Evolutionary conservation across 2,888 invertebrate genomes (phyloP).

Genomic region (Gryllus longicercus): DNA sequence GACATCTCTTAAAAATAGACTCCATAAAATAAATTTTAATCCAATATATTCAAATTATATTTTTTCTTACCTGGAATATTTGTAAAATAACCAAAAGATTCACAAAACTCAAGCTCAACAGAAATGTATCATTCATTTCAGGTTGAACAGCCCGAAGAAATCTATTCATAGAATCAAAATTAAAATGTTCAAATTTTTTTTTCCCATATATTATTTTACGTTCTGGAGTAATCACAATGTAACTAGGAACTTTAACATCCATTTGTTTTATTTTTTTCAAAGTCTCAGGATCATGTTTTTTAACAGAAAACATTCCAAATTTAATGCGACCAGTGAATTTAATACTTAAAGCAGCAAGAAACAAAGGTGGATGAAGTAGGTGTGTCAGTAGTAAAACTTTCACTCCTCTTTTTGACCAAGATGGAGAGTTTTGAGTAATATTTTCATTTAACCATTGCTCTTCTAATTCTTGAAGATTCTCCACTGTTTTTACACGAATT

Average conservation of each 20-base stretch:
- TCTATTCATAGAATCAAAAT: conserved; percentile 48
- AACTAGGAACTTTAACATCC: conserved; percentile 42
- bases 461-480: conserved; percentile 41
- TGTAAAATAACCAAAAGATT: conserved; percentile 50
- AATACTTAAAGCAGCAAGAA: conserved; percentile 52
- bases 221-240: conserved; percentile 49
- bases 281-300: conserved; percentile 39
- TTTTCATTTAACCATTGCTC: conserved; percentile 42
- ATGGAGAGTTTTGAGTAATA: conserved; percentile 33
- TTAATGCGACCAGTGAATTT: conserved; percentile 53
- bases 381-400: conserved; percentile 49
- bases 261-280: conserved; percentile 37
- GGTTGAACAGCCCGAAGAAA: conserved; percentile 50
- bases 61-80: conserved; percentile 44
- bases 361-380: conserved; percentile 49
- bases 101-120: conserved; percentile 47
- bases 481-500: conserved; percentile 45
- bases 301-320: conserved; percentile 46
- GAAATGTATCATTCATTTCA: conserved; percentile 53
- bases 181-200: conserved; percentile 47
- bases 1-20: too few species aligned
- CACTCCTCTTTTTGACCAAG: conserved; percentile 33
- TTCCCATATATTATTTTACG: conserved; percentile 46
- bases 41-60: background rate
- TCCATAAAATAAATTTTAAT: too few species aligned